Percentiles rank a stretch among this genome's conserved stretches.
phyloP scores from a whole-genome alignment of 1,140 invertebrate genomes.

The Maconellicoccus hirsutus region DNA sequence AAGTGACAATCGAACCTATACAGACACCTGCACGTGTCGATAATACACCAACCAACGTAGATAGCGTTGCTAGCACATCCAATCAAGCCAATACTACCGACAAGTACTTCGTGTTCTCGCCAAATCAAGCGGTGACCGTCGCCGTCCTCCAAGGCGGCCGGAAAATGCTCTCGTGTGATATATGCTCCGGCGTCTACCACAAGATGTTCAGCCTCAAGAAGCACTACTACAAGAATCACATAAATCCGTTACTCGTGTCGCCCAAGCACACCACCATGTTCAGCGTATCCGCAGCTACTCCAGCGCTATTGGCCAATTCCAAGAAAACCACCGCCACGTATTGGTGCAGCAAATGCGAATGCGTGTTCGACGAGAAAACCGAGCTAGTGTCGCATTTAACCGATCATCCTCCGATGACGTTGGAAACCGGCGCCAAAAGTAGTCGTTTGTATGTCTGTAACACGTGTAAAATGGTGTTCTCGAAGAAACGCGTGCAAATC shows the following conservation, averaged over 20 bases:
- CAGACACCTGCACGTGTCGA: not conserved
- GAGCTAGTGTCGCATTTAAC: slow-evolving; percentile 34
- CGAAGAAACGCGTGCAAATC: slow-evolving; percentile 24
- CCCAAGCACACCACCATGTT: slow-evolving; percentile 16
- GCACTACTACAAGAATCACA: slow-evolving; percentile 43
- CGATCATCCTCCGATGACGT: slow-evolving; percentile 29
- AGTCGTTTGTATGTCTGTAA: slow-evolving; percentile 25
- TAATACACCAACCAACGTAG: not conserved
- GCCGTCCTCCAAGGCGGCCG: slow-evolving; percentile 30
- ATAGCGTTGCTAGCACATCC: not conserved
- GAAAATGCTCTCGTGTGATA: slow-evolving; percentile 40
- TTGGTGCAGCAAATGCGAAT: slow-evolving; percentile 36
- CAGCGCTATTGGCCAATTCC: not conserved
- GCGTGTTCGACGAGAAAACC: slow-evolving; percentile 33
- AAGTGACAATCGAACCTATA: not conserved
- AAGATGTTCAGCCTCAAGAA: slow-evolving; percentile 44
- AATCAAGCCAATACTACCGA: not conserved
- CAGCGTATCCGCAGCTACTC: not conserved
- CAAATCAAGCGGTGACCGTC: not conserved
- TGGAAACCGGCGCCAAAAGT: slow-evolving; percentile 22
- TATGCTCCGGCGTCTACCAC: slow-evolving; percentile 40
- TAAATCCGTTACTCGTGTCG: slow-evolving; percentile 34
- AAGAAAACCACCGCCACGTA: slow-evolving; percentile 31
- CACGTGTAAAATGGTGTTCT: slow-evolving; percentile 24
- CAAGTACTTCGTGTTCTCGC: not conserved